Evolutionary conservation across 1,140 invertebrate genomes (phyloP), one percentile per base, ranked within the genome.

Genomic region (Bombyx mori): DNA sequence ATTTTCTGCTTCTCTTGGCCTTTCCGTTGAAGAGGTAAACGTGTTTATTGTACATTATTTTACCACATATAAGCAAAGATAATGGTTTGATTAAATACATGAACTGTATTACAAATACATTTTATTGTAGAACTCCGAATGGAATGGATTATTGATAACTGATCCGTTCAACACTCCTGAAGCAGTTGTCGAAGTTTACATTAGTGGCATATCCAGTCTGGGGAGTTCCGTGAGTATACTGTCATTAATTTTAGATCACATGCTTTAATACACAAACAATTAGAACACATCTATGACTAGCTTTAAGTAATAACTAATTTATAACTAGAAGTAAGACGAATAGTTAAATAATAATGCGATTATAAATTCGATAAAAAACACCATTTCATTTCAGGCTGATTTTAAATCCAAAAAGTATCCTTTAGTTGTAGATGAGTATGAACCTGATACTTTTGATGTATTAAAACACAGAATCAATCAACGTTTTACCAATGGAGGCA

Each of bases 161-260:
- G 90, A 94, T 87, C 92, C 94, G 7, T 96, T 97, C 66, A 89
- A 91, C 61, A 89, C 93, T 58, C 93, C 95, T 42, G 92, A 95
- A 83, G 93, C 93, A 44, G 90, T 94, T 52, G 92, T 96, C 35
- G 90, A 91, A 44, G 88, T 96, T 44, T 91, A 91, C 45, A 88
- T 96, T 47, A 92, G 94, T 82, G 94, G 94, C 58, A 82, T 94
- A 22, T 72, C 89, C 44, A 88, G 86, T 54, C 86, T 92, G 45
- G 89, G 77, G 48, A 70, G 71, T 56, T 57, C 60, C 64, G 80
- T 85, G 71, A 80, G 79, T 78, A 56, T 51, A 44, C 26, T 61
- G 53, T 35, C 42, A 46, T 52, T 9, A 7, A 47, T 3, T 35
- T 35, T 35, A 18, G 0, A 35, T 35, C 26, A 35, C 26, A 35